A percentile compares a stretch with the other conserved stretches of the same genome.
These are phyloP conservation scores for Pogona vitticeps DNA, from an alignment of 2,113 vertebrate species.

Conservation along the genomic window DNA sequence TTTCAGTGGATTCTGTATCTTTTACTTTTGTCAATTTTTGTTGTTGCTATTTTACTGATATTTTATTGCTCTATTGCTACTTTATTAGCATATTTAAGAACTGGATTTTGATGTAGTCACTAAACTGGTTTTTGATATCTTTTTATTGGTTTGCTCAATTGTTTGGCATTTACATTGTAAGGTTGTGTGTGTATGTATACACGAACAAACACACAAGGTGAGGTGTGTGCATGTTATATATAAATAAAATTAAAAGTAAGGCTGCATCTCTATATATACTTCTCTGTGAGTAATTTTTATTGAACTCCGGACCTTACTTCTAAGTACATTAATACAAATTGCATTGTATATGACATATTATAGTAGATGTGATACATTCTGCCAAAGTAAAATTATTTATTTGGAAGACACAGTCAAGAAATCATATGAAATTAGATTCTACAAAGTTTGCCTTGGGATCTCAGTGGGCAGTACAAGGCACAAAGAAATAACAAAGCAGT, in stretches of 20 bases:
- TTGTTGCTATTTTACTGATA: neutral
- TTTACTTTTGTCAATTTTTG: neutral
- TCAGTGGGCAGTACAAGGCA: neutral
- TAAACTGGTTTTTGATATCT: neutral
- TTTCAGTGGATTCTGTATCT: too few species aligned
- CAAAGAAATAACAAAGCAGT: neutral
- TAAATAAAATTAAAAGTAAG: too few species aligned
- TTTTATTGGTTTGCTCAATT: too few species aligned
- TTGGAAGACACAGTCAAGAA: conserved; percentile 6
- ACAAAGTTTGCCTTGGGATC: conserved; percentile 23
- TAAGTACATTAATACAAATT: neutral
- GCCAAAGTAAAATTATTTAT: conserved; percentile 33
- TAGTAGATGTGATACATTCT: conserved; percentile 2
- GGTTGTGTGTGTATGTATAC: too few species aligned
- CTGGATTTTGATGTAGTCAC: neutral
- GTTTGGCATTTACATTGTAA: too few species aligned
- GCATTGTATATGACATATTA: neutral
- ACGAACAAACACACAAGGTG: too few species aligned
- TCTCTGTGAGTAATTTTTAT: neutral
- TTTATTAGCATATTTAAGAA: neutral
- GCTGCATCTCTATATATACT: neutral
- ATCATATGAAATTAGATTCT: conserved; percentile 21
- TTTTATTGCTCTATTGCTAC: neutral
- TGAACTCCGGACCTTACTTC: neutral
- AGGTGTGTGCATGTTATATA: too few species aligned